Percentiles rank a stretch among this genome's conserved stretches.
Conservation (phyloP, 2,797 vertebrate species). For the Amblyraja radiata region DNA sequence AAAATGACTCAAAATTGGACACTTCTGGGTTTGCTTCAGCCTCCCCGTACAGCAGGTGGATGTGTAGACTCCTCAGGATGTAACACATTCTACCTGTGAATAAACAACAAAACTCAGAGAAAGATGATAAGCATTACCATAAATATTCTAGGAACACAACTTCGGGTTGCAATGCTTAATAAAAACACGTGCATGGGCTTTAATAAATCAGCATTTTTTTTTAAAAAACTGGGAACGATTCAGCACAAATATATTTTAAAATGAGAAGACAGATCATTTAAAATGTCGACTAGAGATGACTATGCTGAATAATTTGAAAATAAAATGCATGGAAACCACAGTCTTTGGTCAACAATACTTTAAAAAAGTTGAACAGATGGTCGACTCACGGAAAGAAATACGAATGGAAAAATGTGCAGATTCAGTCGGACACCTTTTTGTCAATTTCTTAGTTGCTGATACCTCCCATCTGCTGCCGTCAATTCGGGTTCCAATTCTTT, state of each 20-base stretch:
- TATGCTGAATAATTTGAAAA: background rate
- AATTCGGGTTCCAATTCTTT: slow-evolving; percentile 33
- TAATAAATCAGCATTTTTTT: background rate
- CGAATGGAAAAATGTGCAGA: slow-evolving; percentile 38
- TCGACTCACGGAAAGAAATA: slow-evolving; percentile 38
- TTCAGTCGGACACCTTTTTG: slow-evolving; percentile 37
- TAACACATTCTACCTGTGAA: no score
- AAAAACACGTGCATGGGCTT: background rate
- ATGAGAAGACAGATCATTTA: background rate
- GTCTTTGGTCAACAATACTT: slow-evolving; percentile 38
- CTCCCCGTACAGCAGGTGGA: no score
- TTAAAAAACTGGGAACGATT: background rate
- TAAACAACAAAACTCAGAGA: background rate
- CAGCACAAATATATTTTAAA: background rate
- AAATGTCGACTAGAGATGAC: background rate
- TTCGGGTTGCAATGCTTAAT: background rate
- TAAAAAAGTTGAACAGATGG: slow-evolving; percentile 42
- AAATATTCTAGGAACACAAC: background rate
- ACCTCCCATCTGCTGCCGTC: background rate
- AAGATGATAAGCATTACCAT: background rate
- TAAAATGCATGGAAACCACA: background rate
- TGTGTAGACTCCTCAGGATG: no score
- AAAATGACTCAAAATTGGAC: no score
- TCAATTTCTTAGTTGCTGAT: slow-evolving; percentile 38
- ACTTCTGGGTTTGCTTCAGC: no score